Conservation (phyloP, 2,888 invertebrate species). For the Drosophila rellima region DNA sequence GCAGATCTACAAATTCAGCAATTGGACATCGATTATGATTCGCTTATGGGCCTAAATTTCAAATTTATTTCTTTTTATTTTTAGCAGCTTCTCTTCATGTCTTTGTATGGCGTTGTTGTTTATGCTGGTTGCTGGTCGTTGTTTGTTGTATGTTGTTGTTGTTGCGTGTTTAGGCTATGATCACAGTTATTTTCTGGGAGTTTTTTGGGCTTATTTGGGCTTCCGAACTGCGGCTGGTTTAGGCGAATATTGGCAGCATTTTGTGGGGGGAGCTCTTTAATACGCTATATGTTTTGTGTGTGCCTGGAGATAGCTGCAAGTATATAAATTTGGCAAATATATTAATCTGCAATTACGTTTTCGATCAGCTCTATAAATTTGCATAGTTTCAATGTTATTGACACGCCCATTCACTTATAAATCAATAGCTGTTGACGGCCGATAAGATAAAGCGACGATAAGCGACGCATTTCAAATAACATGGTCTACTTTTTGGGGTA, state of each 20-base stretch:
- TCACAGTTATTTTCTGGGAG: slow-evolving; percentile 70
- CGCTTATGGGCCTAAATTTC: slow-evolving; percentile 28
- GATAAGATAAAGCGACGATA: slow-evolving; percentile 62
- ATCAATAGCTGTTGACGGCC: slow-evolving; percentile 57
- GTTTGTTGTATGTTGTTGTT: slow-evolving; percentile 30
- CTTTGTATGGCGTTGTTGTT: slow-evolving; percentile 33
- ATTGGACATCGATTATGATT: slow-evolving; percentile 51
- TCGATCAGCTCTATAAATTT: slow-evolving; percentile 36
- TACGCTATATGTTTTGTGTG: slow-evolving; percentile 28
- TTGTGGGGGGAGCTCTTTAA: slow-evolving; percentile 49
- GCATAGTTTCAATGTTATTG: slow-evolving; percentile 6
- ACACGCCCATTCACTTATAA: slow-evolving; percentile 37
- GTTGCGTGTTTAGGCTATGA: slow-evolving; percentile 69
- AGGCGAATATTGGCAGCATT: slow-evolving; percentile 74
- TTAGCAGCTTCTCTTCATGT: slow-evolving; percentile 17
- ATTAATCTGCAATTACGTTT: slow-evolving; percentile 33
- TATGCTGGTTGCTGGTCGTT: slow-evolving; percentile 51
- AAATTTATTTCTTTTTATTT: background rate
- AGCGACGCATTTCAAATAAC: slow-evolving; percentile 12
- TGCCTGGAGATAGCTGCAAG: slow-evolving; percentile 44
- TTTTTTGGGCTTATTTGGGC: slow-evolving; percentile 43
- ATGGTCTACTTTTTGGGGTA: slow-evolving; percentile 59
- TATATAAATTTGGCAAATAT: slow-evolving; percentile 39
- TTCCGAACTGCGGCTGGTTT: slow-evolving; percentile 52
- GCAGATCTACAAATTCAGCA: slow-evolving; percentile 60